A percentile compares a stretch with the other conserved stretches of the same genome.
Evolutionary conservation across 2,888 invertebrate species (phyloP).

Genomic region (Tinea semifulvella): DNA sequence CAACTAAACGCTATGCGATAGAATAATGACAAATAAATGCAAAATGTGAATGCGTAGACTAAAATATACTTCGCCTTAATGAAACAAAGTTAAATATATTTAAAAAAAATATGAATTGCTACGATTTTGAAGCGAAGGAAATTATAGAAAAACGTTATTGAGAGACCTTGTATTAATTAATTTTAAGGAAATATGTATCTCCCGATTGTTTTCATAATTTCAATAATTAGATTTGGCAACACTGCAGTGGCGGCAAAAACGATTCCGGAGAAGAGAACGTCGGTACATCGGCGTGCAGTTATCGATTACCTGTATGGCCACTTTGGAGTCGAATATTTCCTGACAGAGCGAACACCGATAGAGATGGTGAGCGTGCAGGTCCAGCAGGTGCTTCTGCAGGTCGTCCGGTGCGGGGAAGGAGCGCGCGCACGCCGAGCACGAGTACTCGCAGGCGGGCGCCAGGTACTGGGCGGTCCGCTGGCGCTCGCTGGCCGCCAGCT

Average conservation of each 20-base stretch:
- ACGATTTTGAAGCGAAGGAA: no score
- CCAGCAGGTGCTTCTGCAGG: constrained; percentile 88
- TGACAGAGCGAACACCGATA: constrained; percentile 89
- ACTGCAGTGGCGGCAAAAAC: no score
- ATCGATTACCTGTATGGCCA: constrained; percentile 80
- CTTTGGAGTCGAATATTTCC: constrained; percentile 90
- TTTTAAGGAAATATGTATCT: no score
- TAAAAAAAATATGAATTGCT: neutral
- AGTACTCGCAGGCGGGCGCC: constrained; percentile 82
- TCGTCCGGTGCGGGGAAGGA: constrained; percentile 84
- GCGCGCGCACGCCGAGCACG: constrained; percentile 82
- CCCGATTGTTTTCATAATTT: no score
- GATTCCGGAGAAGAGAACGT: neutral
- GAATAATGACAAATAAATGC: no score
- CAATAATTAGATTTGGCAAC: no score
- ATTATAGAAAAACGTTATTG: neutral
- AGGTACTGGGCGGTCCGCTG: constrained; percentile 87
- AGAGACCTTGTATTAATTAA: no score
- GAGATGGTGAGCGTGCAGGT: constrained; percentile 86
- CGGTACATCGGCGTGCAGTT: neutral
- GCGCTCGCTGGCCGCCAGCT: constrained; percentile 77
- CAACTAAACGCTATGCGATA: no score
- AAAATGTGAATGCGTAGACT: no score
- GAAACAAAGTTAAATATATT: no score
- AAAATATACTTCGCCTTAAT: no score